phyloP scores from a whole-genome alignment of 2,888 invertebrate species.

The Trisateles emortualis region DNA sequence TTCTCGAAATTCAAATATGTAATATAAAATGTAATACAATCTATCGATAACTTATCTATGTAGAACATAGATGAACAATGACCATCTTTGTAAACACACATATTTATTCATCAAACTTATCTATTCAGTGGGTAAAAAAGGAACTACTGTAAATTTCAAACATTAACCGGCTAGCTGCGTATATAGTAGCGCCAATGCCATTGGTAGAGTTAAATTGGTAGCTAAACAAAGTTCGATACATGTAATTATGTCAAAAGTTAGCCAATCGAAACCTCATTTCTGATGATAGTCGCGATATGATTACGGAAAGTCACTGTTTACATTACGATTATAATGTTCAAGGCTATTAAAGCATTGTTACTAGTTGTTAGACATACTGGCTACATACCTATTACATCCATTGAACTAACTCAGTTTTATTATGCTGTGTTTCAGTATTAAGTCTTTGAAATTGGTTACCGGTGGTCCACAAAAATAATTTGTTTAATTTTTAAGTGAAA shows the following conservation, averaged over 20 bases:
- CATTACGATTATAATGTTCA: constrained; percentile 47
- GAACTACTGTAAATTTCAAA: not conserved
- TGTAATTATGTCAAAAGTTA: constrained; percentile 4
- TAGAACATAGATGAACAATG: constrained; percentile 7
- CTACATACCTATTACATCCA: constrained; percentile 10
- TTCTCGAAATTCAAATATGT: constrained; percentile 22
- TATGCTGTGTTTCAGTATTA: too few relatives aligned
- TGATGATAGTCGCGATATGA: constrained; percentile 31
- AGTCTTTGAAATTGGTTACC: too few relatives aligned
- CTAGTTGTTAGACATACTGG: constrained; percentile 30
- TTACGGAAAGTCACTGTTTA: constrained; percentile 47
- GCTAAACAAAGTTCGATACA: constrained; percentile 1
- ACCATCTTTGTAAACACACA: not conserved
- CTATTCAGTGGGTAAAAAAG: not conserved
- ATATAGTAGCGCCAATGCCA: not conserved
- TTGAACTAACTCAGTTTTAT: too few relatives aligned
- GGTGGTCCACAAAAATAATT: too few relatives aligned
- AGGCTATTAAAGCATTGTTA: constrained; percentile 41
- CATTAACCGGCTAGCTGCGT: not conserved
- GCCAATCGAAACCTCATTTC: constrained; percentile 13
- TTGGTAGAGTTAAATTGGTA: not conserved
- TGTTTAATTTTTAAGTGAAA: too few relatives aligned
- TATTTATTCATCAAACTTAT: not conserved
- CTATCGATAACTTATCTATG: constrained; percentile 5
- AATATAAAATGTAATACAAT: constrained; percentile 20